phyloP scores from a whole-genome alignment of 2,113 vertebrate species.

The Nipponia nippon region DNA sequence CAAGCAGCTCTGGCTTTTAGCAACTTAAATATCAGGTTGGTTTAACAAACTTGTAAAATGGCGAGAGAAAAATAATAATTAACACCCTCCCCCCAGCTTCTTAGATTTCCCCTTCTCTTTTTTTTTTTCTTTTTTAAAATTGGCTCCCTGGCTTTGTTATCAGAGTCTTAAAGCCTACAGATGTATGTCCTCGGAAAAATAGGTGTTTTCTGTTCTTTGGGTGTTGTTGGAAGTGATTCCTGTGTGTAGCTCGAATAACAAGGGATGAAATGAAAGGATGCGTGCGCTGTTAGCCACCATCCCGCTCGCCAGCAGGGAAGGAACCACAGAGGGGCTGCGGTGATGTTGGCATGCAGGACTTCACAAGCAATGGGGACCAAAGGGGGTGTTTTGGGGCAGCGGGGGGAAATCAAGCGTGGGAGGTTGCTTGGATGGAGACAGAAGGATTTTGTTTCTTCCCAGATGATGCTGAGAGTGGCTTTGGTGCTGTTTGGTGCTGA shows the following conservation, averaged over 20 bases:
- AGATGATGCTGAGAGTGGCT: neutral
- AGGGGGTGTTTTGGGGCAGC: neutral
- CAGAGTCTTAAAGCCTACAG: neutral
- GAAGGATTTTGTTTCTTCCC: neutral
- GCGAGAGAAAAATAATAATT: neutral
- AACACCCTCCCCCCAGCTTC: neutral
- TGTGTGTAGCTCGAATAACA: neutral
- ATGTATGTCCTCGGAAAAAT: neutral
- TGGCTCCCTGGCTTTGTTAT: neutral
- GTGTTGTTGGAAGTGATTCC: neutral
- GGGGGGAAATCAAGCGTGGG: neutral
- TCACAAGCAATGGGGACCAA: rapidly evolving
- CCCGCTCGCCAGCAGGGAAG: rapidly evolving
- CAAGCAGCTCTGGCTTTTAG: slow-evolving; percentile 45
- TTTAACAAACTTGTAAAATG: slow-evolving; percentile 65
- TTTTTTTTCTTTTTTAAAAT: neutral
- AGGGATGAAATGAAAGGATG: neutral
- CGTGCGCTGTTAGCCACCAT: rapidly evolving
- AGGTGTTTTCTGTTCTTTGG: neutral
- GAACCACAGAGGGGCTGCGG: neutral
- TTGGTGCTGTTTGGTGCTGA: neutral
- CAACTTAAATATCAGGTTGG: slow-evolving; percentile 37
- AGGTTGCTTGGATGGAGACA: neutral
- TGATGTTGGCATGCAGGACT: rapidly evolving
- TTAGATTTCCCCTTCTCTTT: neutral